Evolutionary conservation across 92 coral and sea anemone genomes (phyloP).

Genomic region (Porites rus): DNA sequence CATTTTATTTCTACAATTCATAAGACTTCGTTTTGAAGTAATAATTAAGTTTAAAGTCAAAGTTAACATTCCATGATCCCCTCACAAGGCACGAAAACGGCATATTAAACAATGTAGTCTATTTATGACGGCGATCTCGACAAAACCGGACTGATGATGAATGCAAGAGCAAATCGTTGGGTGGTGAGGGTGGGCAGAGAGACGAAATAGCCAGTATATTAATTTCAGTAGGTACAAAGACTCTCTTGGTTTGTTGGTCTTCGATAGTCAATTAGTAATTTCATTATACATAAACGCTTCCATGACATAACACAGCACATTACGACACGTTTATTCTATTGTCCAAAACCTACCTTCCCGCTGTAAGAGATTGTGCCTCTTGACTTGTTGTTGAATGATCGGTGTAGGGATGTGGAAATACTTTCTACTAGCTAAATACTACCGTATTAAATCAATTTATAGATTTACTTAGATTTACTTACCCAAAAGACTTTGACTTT

Average conservation of each 20-base stretch:
- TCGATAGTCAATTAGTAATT: background rate
- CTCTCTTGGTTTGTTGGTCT: background rate
- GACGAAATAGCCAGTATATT: background rate
- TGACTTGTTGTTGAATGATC: background rate
- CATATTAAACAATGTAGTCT: background rate
- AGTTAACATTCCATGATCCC: background rate
- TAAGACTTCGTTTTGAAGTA: background rate
- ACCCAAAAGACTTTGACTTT: background rate
- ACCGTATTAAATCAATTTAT: background rate
- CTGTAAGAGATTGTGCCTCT: background rate
- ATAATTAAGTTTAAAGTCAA: background rate
- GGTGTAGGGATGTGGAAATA: background rate
- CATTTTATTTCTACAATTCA: background rate
- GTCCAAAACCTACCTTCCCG: background rate
- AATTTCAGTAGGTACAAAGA: no score
- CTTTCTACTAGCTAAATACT: background rate
- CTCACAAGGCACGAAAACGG: background rate
- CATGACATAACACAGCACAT: no score
- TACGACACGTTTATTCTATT: background rate
- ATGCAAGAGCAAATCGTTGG: background rate
- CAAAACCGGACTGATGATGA: background rate
- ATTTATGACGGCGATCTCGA: background rate
- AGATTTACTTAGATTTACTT: conserved; percentile 2
- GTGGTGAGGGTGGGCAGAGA: background rate
- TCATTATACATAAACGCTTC: background rate